Evolutionary conservation across 2,888 invertebrate genomes (phyloP).

Genomic region (Rhaphigaster nebulosa): DNA sequence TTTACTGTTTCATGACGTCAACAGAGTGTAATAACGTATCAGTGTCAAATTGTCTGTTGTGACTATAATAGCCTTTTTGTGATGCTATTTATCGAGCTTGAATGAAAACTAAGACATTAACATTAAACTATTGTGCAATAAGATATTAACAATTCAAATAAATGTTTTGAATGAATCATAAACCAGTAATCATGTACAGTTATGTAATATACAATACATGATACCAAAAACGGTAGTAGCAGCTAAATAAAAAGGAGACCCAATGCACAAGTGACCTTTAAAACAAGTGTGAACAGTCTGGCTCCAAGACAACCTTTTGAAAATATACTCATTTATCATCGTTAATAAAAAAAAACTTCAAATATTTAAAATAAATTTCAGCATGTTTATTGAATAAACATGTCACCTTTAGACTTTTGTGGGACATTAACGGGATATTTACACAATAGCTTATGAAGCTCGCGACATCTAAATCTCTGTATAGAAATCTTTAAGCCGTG

Average conservation of each 20-base stretch:
- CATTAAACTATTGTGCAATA: too few relatives aligned
- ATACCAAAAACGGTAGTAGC: background rate
- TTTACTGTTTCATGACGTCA: too few relatives aligned
- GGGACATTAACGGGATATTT: background rate
- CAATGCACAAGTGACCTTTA: background rate
- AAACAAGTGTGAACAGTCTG: background rate
- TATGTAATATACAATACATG: background rate
- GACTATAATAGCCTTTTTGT: too few relatives aligned
- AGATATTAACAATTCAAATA: background rate
- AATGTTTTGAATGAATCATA: conserved; percentile 5
- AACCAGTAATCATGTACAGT: background rate
- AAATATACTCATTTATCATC: background rate
- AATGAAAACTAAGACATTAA: too few relatives aligned
- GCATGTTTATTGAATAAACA: background rate
- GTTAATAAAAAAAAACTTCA: background rate
- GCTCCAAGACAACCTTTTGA: background rate
- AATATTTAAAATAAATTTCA: background rate
- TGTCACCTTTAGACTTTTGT: background rate
- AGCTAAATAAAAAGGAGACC: background rate
- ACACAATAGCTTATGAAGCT: background rate
- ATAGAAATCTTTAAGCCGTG: background rate
- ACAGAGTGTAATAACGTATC: too few relatives aligned
- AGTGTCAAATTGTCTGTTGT: too few relatives aligned
- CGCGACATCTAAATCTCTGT: background rate
- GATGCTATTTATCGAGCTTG: too few relatives aligned